phyloP scores from a whole-genome alignment of 2,888 invertebrate genomes.

The Scaptomyza caliginosa region DNA sequence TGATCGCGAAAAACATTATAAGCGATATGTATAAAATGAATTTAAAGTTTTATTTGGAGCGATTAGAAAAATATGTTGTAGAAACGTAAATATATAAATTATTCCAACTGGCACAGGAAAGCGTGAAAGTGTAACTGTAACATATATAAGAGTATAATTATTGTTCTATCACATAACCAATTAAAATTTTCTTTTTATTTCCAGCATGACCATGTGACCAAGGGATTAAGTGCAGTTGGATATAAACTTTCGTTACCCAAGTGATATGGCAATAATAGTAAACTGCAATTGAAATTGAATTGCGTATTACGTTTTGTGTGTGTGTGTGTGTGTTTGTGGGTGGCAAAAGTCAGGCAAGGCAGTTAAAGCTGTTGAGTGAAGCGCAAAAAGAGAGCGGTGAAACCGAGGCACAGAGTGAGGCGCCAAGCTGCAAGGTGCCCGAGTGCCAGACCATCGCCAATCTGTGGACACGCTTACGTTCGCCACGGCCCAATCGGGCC shows the following conservation, averaged over 20 bases:
- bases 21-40: too few relatives aligned
- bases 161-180: background rate
- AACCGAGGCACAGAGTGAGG: conserved; percentile 25
- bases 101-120: too few relatives aligned
- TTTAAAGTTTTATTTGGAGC: too few relatives aligned
- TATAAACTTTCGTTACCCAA: background rate
- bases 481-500: conserved; percentile 84
- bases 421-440: conserved; percentile 59
- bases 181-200: background rate
- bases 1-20: too few relatives aligned
- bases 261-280: conserved; percentile 29
- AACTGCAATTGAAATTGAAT: conserved; percentile 42
- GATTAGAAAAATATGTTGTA: too few relatives aligned
- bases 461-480: conserved; percentile 84
- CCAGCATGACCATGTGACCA: background rate
- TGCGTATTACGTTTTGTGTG: conserved; percentile 2
- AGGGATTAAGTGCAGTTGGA: background rate
- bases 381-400: background rate
- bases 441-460: conserved; percentile 80
- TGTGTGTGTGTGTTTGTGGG: too few relatives aligned
- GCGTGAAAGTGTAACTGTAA: too few relatives aligned
- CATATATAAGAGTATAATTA: background rate
- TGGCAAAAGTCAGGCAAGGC: background rate
- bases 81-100: too few relatives aligned
- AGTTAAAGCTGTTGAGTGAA: background rate